phyloP scores from a whole-genome alignment of 2,797 vertebrate species.

The Ambastaia sidthimunki region DNA sequence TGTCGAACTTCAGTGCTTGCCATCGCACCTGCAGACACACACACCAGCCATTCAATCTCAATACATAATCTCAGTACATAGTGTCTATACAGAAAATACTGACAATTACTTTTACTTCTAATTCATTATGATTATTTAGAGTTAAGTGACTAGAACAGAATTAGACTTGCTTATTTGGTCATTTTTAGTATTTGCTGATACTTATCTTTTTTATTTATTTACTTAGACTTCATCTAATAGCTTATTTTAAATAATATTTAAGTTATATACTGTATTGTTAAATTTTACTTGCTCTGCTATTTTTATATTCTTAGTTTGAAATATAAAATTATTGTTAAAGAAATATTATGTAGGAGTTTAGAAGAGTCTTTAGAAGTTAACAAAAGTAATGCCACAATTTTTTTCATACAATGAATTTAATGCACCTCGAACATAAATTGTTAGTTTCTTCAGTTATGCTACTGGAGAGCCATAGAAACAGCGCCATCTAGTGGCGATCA shows the following conservation, averaged over 20 bases:
- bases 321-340: too few species aligned
- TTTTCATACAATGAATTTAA: neutral
- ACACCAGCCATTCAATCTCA: neutral
- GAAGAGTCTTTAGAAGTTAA: neutral
- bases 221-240: too few species aligned
- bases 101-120: neutral
- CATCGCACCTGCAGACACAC: constrained; percentile 77
- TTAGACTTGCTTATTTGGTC: neutral
- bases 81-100: too few species aligned
- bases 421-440: constrained; percentile 2
- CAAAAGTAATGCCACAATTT: neutral
- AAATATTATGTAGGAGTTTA: too few species aligned
- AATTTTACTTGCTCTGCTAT: too few species aligned
- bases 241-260: too few species aligned
- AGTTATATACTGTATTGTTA: too few species aligned
- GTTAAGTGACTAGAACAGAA: neutral
- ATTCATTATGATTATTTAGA: neutral
- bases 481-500: constrained; percentile 50
- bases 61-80: neutral
- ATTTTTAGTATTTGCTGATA: neutral
- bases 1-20: constrained; percentile 90
- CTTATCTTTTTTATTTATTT: neutral
- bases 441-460: too few species aligned
- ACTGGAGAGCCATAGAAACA: constrained; percentile 35
- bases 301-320: too few species aligned